Evolutionary conservation across 2,888 invertebrate species (phyloP).

Genomic region (Belgica antarctica): DNA sequence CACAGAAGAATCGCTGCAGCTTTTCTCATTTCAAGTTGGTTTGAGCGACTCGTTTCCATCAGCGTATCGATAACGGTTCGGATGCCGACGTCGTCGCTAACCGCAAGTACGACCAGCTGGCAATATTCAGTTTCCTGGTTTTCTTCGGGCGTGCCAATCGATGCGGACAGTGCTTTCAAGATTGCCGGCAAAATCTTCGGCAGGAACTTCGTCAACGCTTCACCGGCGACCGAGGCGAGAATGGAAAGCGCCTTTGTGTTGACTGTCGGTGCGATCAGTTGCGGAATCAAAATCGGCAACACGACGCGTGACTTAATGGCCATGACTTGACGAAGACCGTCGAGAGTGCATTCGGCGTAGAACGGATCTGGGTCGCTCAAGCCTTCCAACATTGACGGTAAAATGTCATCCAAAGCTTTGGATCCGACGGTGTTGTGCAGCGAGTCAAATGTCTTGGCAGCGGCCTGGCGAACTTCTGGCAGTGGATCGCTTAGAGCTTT

Average conservation of each 20-base stretch:
- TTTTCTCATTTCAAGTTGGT: slow-evolving; percentile 64
- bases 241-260: slow-evolving; percentile 93
- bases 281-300: slow-evolving; percentile 92
- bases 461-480: slow-evolving; percentile 88
- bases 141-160: slow-evolving; percentile 66
- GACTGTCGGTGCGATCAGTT: slow-evolving; percentile 82
- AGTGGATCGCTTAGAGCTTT: slow-evolving; percentile 91
- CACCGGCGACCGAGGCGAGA: slow-evolving; percentile 91
- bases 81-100: slow-evolving; percentile 83
- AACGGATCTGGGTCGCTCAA: slow-evolving; percentile 73
- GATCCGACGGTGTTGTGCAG: slow-evolving; percentile 91
- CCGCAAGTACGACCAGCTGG: slow-evolving; percentile 87
- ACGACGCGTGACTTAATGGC: slow-evolving; percentile 93
- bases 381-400: slow-evolving; percentile 81
- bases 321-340: slow-evolving; percentile 96
- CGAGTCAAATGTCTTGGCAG: slow-evolving; percentile 95
- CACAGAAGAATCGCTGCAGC: slow-evolving; percentile 85
- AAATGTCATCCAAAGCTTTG: slow-evolving; percentile 92
- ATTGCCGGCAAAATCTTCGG: slow-evolving; percentile 90
- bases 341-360: slow-evolving; percentile 84
- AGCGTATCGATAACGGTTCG: slow-evolving; percentile 83
- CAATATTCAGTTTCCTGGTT: slow-evolving; percentile 83
- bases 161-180: slow-evolving; percentile 69
- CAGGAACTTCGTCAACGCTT: slow-evolving; percentile 85
- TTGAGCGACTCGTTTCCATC: slow-evolving; percentile 70